Evolutionary conservation across 1,140 invertebrate species (phyloP), one percentile per base, ranked within the genome.

Genomic region (Colletes gigas): DNA sequence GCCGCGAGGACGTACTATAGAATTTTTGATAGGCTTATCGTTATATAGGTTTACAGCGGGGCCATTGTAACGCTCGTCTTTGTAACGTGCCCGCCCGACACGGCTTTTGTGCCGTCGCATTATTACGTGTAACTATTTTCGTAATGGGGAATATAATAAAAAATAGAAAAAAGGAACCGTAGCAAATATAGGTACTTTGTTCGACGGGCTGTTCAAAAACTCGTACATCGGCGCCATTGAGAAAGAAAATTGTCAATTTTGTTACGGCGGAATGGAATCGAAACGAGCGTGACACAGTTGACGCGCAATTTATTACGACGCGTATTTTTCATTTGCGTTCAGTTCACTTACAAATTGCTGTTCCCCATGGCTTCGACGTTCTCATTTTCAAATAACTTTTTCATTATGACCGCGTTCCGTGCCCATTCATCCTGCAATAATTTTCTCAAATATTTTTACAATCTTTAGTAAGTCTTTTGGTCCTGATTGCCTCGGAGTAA

Each of bases 81-180:
- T 55, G 62, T 47, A 57, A 47, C 14, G 15, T 21, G 30, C 14
- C 17, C 2, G 39, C 17, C 8, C 17, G 47, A 3, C 12, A 65
- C 7, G 19, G 17, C 15, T 21, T 67, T 41, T 57, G 47, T 14
- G 10, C 0, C 4, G 12, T 10, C 5, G 9, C 4, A 9, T 44
- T 69, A 71, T 14, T 62, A 62, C 60, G 69, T 60, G 39, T 7
- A 44, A 12, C 30, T 52, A 71, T 68, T 52, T 71, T 63, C n/a
- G 15, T 68, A 70, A 60, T 47, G 19, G 39, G 12, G 12, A 19
- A 30, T 39, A 41, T 52, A 30, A 50, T 50, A 3, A 12, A 50
- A 77, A 59, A 47, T 30, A 30, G 30, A 30, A 9, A 44, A 9
- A 44, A 44, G n/a, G 44, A 75, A 4, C 3, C n/a, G 14, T 5